Percentiles rank a stretch among this genome's conserved stretches.
These are phyloP conservation scores for Gracilinanus agilis DNA, from an alignment of 2,113 vertebrate genomes.

Conservation along the genomic window DNA sequence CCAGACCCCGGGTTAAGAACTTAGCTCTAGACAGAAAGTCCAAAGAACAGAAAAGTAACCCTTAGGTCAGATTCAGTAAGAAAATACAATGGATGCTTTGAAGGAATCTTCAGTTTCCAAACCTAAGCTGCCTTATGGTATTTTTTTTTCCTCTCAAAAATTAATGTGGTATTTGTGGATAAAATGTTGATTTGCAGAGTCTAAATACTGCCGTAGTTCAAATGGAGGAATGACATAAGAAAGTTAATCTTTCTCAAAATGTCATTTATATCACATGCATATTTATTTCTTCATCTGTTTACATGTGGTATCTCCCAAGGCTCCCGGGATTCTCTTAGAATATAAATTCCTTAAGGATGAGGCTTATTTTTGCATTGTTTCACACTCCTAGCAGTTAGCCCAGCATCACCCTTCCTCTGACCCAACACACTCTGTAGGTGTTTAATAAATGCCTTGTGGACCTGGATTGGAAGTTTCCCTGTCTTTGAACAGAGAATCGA, in stretches of 20 bases:
- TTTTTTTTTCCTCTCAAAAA: conserved; percentile 37
- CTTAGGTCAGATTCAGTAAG: background rate
- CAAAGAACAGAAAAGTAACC: background rate
- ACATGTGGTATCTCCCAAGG: background rate
- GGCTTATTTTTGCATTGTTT: background rate
- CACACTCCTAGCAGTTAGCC: background rate
- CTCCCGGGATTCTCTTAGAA: background rate
- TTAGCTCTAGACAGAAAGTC: background rate
- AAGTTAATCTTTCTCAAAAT: background rate
- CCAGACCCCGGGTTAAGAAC: background rate
- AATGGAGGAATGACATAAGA: background rate
- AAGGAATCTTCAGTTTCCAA: conserved; percentile 19
- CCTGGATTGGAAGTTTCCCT: background rate
- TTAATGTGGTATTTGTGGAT: conserved; percentile 12
- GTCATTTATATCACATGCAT: background rate
- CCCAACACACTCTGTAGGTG: background rate
- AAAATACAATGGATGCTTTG: background rate
- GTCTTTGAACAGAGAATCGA: background rate
- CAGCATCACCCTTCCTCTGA: background rate
- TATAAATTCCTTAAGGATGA: background rate
- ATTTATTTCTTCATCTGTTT: background rate
- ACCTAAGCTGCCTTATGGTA: background rate
- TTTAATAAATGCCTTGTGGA: background rate
- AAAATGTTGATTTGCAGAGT: conserved; percentile 29
- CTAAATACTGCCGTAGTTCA: conserved; percentile 17